Evolutionary conservation across 2,113 vertebrate genomes (phyloP).

Genomic region (Eidolon helvum): DNA sequence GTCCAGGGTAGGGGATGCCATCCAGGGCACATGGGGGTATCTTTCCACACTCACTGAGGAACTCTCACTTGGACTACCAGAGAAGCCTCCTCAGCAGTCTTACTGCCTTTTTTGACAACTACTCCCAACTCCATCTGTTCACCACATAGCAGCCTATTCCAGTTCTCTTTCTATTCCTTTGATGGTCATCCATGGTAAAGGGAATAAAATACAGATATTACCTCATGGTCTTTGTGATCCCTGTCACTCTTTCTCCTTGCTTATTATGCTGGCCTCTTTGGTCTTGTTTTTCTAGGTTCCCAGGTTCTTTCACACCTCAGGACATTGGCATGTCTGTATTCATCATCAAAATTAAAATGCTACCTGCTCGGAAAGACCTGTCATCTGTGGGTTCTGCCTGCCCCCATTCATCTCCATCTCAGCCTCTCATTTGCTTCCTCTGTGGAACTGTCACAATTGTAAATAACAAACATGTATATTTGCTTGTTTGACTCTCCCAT

Average conservation of each 20-base stretch:
- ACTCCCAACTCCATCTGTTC: not conserved
- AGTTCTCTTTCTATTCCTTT: not conserved
- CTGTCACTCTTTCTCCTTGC: not conserved
- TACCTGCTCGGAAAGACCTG: not conserved
- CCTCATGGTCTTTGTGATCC: not conserved
- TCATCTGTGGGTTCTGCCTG: not conserved
- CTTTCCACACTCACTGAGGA: not conserved
- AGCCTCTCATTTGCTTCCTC: not conserved
- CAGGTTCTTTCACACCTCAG: not conserved
- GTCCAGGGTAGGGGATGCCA: not conserved
- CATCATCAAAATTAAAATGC: not conserved
- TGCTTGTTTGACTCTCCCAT: not conserved
- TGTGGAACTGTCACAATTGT: not conserved
- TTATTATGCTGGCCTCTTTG: not conserved
- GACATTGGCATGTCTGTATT: not conserved
- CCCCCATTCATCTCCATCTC: not conserved
- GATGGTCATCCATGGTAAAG: not conserved
- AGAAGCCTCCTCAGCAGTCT: not conserved
- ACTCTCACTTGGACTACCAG: not conserved
- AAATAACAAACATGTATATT: not conserved
- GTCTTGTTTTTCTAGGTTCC: not conserved
- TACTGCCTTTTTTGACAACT: not conserved
- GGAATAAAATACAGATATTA: not conserved
- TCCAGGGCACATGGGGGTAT: not conserved
- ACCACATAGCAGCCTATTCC: not conserved